Conservation (phyloP, 2,797 vertebrate genomes). For the Sebastiscus albofasciatus region DNA sequence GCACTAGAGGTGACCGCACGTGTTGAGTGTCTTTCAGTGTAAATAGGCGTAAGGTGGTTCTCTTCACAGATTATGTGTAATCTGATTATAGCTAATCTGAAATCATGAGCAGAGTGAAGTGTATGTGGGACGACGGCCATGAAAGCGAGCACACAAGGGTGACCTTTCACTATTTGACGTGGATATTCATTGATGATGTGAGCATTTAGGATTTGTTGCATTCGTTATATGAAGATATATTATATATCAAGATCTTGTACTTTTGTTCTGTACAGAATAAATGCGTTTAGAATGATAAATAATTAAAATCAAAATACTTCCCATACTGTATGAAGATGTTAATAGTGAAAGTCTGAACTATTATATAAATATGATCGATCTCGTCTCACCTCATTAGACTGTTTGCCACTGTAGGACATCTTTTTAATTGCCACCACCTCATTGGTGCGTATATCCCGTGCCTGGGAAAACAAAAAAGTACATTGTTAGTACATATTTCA, state of each 20-base stretch:
- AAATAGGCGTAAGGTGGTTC: conserved; percentile 22
- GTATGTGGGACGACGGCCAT: neutral
- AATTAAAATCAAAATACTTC: neutral
- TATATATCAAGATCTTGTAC: neutral
- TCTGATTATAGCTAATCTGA: conserved; percentile 69
- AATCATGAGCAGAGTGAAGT: conserved; percentile 38
- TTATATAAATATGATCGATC: neutral
- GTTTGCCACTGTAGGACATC: conserved; percentile 98
- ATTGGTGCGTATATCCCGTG: conserved; percentile 95
- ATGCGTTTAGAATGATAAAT: neutral
- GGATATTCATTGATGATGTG: neutral
- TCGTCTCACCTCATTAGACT: conserved; percentile 92
- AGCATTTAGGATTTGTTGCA: neutral
- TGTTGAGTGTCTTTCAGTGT: too few species aligned
- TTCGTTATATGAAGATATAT: neutral
- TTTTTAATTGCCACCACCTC: conserved; percentile 99
- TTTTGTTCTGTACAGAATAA: neutral
- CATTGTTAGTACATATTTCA: neutral
- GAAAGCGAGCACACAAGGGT: conserved; percentile 6
- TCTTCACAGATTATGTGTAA: conserved; percentile 59
- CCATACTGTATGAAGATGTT: neutral
- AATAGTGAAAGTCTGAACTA: neutral
- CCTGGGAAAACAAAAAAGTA: conserved; percentile 78
- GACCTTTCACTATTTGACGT: neutral
- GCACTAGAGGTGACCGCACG: neutral